phyloP scores from a whole-genome alignment of 2,797 vertebrate species.

The Columba guinea region DNA sequence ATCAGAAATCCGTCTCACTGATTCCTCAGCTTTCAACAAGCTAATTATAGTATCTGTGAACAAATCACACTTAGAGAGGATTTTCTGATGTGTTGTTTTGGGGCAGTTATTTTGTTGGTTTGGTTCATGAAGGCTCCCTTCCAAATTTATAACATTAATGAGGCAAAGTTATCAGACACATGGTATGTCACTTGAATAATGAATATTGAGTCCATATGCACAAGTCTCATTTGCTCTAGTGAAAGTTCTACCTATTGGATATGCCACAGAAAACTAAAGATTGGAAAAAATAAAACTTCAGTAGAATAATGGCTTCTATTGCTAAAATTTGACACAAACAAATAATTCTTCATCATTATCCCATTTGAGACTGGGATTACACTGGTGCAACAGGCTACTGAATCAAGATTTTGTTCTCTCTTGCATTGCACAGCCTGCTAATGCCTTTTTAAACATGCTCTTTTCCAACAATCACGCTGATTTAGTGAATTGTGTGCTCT shows the following conservation, averaged over 20 bases:
- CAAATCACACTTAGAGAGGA: neutral
- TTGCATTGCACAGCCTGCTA: neutral
- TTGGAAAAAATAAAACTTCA: neutral
- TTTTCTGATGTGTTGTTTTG: neutral
- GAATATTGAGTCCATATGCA: neutral
- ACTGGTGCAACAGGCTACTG: too few relatives aligned
- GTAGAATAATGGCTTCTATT: neutral
- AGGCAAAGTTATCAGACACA: neutral
- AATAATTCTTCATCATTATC: neutral
- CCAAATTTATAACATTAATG: neutral
- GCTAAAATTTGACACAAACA: neutral
- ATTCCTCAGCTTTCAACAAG: neutral
- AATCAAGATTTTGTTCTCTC: neutral
- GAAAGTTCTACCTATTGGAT: neutral
- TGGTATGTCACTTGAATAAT: neutral
- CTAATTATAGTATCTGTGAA: neutral
- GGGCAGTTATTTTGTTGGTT: neutral
- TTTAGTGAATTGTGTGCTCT: neutral
- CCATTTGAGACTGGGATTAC: neutral
- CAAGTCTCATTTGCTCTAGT: neutral
- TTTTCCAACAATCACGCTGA: neutral
- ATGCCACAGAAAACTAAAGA: neutral
- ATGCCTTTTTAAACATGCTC: neutral
- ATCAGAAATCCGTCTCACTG: neutral
- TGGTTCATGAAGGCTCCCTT: neutral